These are phyloP conservation scores for Montifringilla adamsi DNA, from an alignment of 2,113 vertebrate species.

Conservation along the genomic window DNA sequence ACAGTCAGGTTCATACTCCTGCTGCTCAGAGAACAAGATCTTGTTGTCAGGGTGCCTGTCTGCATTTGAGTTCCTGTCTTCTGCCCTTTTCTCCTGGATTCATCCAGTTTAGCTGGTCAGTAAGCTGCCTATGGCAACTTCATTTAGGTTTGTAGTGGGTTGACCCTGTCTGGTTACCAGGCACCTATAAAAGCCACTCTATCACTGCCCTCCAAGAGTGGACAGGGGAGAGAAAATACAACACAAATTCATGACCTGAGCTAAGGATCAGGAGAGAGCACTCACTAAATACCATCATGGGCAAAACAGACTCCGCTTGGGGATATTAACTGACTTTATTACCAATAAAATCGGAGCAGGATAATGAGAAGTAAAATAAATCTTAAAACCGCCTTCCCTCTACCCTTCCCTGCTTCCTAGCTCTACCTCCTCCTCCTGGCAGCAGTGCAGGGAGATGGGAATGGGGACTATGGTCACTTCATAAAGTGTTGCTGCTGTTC, in stretches of 20 bases:
- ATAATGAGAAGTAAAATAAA: background rate
- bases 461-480: background rate
- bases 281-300: background rate
- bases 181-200: background rate
- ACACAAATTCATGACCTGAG: background rate
- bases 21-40: background rate
- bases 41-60: background rate
- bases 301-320: background rate
- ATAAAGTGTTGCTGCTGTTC: background rate
- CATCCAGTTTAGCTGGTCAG: background rate
- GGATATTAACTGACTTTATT: background rate
- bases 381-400: background rate
- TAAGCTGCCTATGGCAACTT: background rate
- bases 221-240: background rate
- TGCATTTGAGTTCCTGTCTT: background rate
- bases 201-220: background rate
- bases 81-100: background rate
- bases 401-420: background rate
- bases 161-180: background rate
- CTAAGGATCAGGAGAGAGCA: background rate
- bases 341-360: background rate
- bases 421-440: background rate
- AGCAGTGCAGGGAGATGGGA: rapidly evolving
- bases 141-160: background rate
- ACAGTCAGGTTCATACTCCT: background rate